Percentiles rank a stretch among this genome's conserved stretches.
phyloP scores from a whole-genome alignment of 2,113 vertebrate species.

The Chaenocephalus aceratus region DNA sequence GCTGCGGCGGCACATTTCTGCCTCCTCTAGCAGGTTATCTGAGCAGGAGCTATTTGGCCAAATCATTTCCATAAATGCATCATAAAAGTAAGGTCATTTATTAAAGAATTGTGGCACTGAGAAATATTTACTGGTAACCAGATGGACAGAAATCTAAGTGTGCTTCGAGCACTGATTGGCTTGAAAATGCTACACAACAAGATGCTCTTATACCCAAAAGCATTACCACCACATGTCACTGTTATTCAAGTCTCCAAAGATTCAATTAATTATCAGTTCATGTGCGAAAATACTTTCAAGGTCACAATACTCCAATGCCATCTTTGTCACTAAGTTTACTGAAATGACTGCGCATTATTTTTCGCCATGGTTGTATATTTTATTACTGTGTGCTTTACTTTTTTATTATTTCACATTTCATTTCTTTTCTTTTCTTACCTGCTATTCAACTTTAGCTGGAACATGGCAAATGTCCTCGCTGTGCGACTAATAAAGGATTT shows the following conservation, averaged over 20 bases:
- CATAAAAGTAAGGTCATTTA: not conserved
- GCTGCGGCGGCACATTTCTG: not conserved
- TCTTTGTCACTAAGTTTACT: too few relatives aligned
- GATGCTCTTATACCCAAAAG: not conserved
- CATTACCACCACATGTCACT: not conserved
- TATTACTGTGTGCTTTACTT: too few relatives aligned
- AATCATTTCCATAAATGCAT: not conserved
- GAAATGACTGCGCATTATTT: too few relatives aligned
- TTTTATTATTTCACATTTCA: too few relatives aligned
- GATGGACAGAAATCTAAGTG: not conserved
- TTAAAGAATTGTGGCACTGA: not conserved
- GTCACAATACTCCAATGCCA: too few relatives aligned
- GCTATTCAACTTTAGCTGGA: too few relatives aligned
- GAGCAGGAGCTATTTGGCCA: too few relatives aligned
- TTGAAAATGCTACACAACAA: not conserved
- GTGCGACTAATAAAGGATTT: too few relatives aligned
- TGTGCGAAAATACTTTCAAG: too few relatives aligned
- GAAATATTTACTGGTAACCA: not conserved
- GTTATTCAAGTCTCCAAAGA: not conserved
- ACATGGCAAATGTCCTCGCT: too few relatives aligned
- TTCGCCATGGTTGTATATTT: too few relatives aligned
- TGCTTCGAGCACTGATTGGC: not conserved
- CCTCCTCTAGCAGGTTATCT: not conserved
- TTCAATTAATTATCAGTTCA: not conserved
- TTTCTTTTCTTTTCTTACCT: too few relatives aligned